phyloP scores from a whole-genome alignment of 2,797 vertebrate species.

The Mormyrops boulengeri region DNA sequence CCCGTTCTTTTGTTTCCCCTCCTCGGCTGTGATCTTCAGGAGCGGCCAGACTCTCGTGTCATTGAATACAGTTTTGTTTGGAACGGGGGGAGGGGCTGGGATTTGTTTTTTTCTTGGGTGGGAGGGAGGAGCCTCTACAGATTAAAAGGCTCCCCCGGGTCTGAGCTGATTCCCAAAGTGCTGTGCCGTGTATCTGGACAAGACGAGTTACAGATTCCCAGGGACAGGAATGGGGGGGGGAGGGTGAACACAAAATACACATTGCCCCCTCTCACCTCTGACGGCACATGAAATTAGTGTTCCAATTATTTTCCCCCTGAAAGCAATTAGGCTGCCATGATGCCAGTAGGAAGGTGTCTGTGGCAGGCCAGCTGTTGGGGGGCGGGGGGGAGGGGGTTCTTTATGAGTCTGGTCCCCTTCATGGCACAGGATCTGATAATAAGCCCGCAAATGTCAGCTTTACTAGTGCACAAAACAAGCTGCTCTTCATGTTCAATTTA shows the following conservation, averaged over 20 bases:
- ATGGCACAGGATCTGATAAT: background rate
- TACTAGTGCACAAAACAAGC: background rate
- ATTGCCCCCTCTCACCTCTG: slow-evolving; percentile 14
- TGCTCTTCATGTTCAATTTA: background rate
- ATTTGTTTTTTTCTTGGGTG: background rate
- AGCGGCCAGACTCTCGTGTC: slow-evolving; percentile 1
- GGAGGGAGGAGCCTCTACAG: background rate
- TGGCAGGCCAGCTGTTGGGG: background rate
- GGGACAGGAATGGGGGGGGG: background rate
- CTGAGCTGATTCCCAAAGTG: slow-evolving; percentile 16
- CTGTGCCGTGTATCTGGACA: slow-evolving; percentile 6
- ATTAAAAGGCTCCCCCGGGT: slow-evolving; percentile 19
- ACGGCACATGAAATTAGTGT: slow-evolving; percentile 39
- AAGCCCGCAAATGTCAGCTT: background rate
- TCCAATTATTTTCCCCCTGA: slow-evolving; percentile 54
- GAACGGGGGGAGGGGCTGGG: background rate
- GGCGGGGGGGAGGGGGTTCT: background rate
- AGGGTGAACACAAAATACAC: slow-evolving; percentile 3
- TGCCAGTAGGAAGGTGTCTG: slow-evolving; percentile 46
- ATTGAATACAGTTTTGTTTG: background rate
- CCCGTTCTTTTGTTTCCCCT: background rate
- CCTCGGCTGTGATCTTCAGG: background rate
- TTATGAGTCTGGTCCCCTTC: background rate
- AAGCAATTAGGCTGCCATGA: slow-evolving; percentile 49
- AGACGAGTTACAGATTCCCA: slow-evolving; percentile 18